phyloP scores from a whole-genome alignment of 2,797 vertebrate species.

The Sandelia bainsii region DNA sequence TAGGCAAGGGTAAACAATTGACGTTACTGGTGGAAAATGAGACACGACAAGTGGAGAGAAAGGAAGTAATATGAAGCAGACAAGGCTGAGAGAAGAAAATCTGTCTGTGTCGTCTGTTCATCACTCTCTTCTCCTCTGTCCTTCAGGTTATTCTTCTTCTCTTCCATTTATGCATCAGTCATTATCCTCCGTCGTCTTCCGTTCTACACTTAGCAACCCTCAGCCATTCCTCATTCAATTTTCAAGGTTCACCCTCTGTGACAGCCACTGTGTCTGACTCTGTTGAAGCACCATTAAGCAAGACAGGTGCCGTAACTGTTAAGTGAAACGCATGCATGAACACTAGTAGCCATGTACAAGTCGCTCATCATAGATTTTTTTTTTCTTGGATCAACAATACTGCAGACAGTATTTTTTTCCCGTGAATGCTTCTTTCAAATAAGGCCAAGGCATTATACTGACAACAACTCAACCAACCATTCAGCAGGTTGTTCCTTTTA shows the following conservation, averaged over 20 bases:
- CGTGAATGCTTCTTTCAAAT: constrained; percentile 18
- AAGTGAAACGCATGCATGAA: background rate
- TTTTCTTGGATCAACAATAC: background rate
- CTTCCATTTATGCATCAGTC: constrained; percentile 45
- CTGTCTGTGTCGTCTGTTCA: constrained; percentile 35
- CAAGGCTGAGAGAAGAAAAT: constrained; percentile 27
- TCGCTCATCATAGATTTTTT: background rate
- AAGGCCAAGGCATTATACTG: constrained; percentile 20
- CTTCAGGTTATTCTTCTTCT: constrained; percentile 45
- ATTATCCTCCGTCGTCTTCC: constrained; percentile 21
- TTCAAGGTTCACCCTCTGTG: constrained; percentile 30
- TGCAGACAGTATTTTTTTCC: constrained; percentile 4
- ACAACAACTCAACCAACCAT: constrained; percentile 27
- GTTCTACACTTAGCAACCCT: constrained; percentile 7
- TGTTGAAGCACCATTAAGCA: constrained; percentile 26
- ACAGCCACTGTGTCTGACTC: constrained; percentile 8
- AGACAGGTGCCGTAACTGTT: constrained; percentile 10
- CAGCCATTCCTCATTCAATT: constrained; percentile 31
- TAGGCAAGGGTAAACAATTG: constrained; percentile 57
- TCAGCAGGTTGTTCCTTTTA: constrained; percentile 27
- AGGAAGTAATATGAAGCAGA: constrained; percentile 21
- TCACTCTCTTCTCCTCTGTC: constrained; percentile 42
- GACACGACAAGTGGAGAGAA: constrained; percentile 52
- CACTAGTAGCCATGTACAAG: background rate
- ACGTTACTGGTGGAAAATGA: constrained; percentile 56